Evolutionary conservation across 2,888 invertebrate genomes (phyloP), one percentile per base, ranked within the genome.

Genomic region (Troides oblongomaculatus): DNA sequence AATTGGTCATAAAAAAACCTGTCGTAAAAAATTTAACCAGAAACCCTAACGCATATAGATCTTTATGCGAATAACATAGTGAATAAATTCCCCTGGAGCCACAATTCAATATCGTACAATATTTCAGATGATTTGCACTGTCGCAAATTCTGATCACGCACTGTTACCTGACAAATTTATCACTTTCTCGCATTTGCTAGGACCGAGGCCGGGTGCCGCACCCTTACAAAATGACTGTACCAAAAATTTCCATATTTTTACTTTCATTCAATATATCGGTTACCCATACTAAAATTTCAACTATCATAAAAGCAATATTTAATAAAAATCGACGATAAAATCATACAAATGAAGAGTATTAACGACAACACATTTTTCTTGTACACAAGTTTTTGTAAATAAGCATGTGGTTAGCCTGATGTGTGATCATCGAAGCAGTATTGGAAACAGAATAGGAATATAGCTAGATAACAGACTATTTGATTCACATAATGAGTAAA

Each of bases 151-250:
- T 73, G 81, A 81, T 84, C 89, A 88, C 88, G 87, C 84, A 84
- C 85, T 76, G 84, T 84, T 86, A 88, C 88, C 88, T 88, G 88
- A 85, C 86, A 88, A 89, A 90, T 89, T 89, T 89, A 89, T 90
- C 89, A 88, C 85, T 87, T 86, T 85, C 79, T 77, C 82, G 81
- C 80, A 79, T 86, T 84, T 76, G 77, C 79, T 78, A 73, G 75
- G 75, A 74, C 71, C 68, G 73, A 73, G 74, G 76, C 79, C 78
- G 73, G 74, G 74, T 75, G 71, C 71, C 71, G 73, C 76, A 74
- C 68, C 66, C 70, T 64, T 69, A 69, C 72, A 72, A 68, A 72
- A 74, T 70, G 73, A 73, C 73, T 71, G 66, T 72, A 65, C 72
- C 69, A 66, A 70, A 70, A 71, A 72, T 75, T 75, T 71, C 71